Evolutionary conservation across 2,797 vertebrate species (phyloP).

Genomic region (Acomys russatus): DNA sequence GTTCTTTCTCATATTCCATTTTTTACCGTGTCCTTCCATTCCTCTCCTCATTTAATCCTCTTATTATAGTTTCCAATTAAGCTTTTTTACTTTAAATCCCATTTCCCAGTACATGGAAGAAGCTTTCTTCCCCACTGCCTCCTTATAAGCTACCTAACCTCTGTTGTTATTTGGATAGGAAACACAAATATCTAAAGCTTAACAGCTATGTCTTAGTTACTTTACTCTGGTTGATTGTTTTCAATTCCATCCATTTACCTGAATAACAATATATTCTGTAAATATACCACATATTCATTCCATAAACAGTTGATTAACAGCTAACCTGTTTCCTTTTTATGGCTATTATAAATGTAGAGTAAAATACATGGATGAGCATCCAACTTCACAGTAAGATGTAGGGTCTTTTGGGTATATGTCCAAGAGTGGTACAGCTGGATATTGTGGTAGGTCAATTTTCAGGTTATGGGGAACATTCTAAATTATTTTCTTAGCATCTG

Average conservation of each 20-base stretch:
- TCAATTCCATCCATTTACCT: not conserved
- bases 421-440: not conserved
- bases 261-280: not conserved
- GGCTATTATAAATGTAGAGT: not conserved
- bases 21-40: not conserved
- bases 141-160: not conserved
- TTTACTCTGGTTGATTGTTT: not conserved
- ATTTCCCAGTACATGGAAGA: not conserved
- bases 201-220: not conserved
- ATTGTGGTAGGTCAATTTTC: not conserved
- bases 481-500: not conserved
- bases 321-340: not conserved
- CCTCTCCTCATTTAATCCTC: not conserved
- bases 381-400: not conserved
- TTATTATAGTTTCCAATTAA: not conserved
- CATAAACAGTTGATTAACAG: not conserved
- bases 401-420: not conserved
- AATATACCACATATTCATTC: not conserved
- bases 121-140: not conserved
- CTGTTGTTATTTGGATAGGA: not conserved
- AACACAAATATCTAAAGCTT: not conserved
- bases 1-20: not conserved
- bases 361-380: not conserved
- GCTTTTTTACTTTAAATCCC: not conserved
- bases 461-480: not conserved